These are phyloP conservation scores for Cybosia mesomella DNA, from an alignment of 2,888 invertebrate species.

Conservation along the genomic window DNA sequence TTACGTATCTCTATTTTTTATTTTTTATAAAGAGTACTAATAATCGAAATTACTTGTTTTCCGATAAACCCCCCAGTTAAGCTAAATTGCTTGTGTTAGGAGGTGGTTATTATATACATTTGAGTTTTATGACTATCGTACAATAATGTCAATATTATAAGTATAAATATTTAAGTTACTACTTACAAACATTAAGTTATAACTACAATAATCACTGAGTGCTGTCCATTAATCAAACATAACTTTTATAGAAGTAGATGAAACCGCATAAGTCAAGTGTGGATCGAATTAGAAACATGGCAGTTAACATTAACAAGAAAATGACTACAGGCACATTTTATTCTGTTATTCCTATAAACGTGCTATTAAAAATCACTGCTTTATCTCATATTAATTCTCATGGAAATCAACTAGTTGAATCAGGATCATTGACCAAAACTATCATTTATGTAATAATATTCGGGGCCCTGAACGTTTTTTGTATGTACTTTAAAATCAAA, in stretches of 20 bases:
- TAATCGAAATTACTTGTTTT: no score
- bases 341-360: slow-evolving; percentile 31
- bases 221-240: background rate
- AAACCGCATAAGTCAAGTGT: background rate
- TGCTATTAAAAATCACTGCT: slow-evolving; percentile 25
- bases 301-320: background rate
- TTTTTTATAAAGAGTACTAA: no score
- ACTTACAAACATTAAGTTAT: background rate
- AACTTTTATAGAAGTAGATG: background rate
- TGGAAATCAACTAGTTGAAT: slow-evolving; percentile 12
- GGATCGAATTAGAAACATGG: slow-evolving; percentile 3
- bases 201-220: background rate
- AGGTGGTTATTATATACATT: no score
- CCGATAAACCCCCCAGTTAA: no score
- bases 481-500: slow-evolving; percentile 28
- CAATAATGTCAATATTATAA: background rate
- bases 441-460: slow-evolving; percentile 21
- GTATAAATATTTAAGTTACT: background rate
- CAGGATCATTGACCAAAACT: slow-evolving; percentile 24
- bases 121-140: background rate
- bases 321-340: slow-evolving; percentile 31
- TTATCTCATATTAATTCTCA: slow-evolving; percentile 33
- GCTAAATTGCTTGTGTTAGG: no score
- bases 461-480: slow-evolving; percentile 23
- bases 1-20: no score